phyloP scores from a whole-genome alignment of 2,888 invertebrate species.

The Formica aserva region DNA sequence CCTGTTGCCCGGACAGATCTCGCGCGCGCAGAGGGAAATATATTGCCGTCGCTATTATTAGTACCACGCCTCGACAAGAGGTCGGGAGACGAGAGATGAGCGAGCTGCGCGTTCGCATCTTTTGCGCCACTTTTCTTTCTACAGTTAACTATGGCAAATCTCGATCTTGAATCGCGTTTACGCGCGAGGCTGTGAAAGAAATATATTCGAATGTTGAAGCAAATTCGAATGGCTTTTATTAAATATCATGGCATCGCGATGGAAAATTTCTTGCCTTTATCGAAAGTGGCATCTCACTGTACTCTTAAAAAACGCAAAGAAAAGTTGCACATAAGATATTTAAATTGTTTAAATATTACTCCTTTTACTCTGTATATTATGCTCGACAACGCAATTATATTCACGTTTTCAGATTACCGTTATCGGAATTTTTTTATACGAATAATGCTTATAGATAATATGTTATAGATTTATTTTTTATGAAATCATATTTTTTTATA shows the following conservation, averaged over 20 bases:
- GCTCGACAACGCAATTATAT: background rate
- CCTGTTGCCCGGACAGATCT: slow-evolving; percentile 58
- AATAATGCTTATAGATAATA: background rate
- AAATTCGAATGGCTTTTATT: background rate
- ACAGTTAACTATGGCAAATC: background rate
- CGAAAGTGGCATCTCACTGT: background rate
- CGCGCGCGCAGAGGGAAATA: slow-evolving; percentile 46
- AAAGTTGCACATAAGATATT: background rate
- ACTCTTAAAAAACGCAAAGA: background rate
- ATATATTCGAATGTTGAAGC: background rate
- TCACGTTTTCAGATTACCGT: background rate
- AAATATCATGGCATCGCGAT: background rate
- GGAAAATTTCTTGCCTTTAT: background rate
- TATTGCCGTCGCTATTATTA: slow-evolving; percentile 56
- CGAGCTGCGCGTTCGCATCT: slow-evolving; percentile 8
- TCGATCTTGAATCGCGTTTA: background rate
- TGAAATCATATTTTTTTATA: background rate
- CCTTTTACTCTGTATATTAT: background rate
- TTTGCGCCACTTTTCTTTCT: slow-evolving; percentile 15
- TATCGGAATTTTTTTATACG: background rate
- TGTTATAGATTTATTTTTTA: background rate
- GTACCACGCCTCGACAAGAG: slow-evolving; percentile 40
- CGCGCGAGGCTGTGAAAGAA: background rate
- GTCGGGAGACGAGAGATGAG: slow-evolving; percentile 33
- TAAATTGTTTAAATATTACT: background rate